Conservation (phyloP, 2,888 invertebrate species). For the Plebejus argus region DNA sequence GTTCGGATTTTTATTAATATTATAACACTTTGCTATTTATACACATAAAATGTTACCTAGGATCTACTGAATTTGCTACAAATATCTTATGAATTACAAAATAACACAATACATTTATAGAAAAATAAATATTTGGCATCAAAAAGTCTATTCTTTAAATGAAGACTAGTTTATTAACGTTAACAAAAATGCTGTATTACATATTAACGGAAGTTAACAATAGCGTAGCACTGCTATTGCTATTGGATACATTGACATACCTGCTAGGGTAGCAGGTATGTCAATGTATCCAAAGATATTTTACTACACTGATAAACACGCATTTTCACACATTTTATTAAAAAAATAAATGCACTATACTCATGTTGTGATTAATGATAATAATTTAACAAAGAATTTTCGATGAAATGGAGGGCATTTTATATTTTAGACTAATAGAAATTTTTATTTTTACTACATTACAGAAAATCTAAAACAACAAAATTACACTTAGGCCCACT, state of each 20-base stretch:
- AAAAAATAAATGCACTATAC: not conserved
- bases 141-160: not conserved
- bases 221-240: too few species aligned
- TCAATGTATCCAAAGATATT: not conserved
- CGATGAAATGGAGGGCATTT: conserved; percentile 40
- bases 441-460: not conserved
- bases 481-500: not conserved
- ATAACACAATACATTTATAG: conserved; percentile 17
- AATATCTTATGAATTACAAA: not conserved
- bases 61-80: conserved; percentile 18
- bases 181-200: not conserved
- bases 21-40: not conserved
- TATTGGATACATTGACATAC: too few species aligned
- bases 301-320: not conserved
- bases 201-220: not conserved
- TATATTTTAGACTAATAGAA: conserved; percentile 28
- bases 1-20: not conserved
- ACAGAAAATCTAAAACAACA: not conserved
- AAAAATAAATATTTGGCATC: conserved; percentile 29
- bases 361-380: not conserved
- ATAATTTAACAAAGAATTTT: conserved; percentile 23
- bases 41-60: not conserved
- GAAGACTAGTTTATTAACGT: not conserved
- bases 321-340: not conserved
- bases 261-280: not conserved